phyloP scores from a whole-genome alignment of 1,140 invertebrate species.

The Drosophila melanica region DNA sequence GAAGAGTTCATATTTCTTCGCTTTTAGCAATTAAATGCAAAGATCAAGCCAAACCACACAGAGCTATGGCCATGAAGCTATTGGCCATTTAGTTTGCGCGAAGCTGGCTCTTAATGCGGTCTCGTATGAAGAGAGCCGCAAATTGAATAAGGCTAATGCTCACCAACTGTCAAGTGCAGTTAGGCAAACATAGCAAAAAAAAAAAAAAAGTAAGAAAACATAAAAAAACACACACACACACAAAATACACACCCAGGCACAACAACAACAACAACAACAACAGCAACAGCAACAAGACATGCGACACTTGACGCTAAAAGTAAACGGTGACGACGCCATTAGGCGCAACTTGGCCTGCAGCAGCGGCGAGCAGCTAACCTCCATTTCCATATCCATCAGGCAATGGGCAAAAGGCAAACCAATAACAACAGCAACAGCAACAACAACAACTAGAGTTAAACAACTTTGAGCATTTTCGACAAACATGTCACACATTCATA shows the following conservation, averaged over 20 bases:
- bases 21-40: conserved; percentile 67
- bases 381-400: conserved; percentile 38
- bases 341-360: conserved; percentile 70
- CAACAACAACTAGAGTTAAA: conserved; percentile 50
- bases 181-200: conserved; percentile 70
- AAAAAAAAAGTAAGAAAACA: conserved; percentile 34
- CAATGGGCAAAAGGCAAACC: conserved; percentile 20
- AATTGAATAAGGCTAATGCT: conserved; percentile 80
- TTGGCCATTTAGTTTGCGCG: conserved; percentile 55
- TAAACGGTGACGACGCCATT: conserved; percentile 76
- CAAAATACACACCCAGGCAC: conserved; percentile 19
- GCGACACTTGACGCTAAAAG: conserved; percentile 74
- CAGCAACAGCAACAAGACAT: conserved; percentile 25
- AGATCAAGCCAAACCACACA: conserved; percentile 43
- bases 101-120: background rate
- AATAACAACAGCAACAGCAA: conserved; percentile 32
- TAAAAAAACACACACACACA: conserved; percentile 5
- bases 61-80: conserved; percentile 59
- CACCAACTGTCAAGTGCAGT: conserved; percentile 79
- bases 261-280: conserved; percentile 19
- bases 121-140: conserved; percentile 12
- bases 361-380: conserved; percentile 45
- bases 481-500: conserved; percentile 79
- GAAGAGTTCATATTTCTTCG: conserved; percentile 35
- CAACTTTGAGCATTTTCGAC: conserved; percentile 79